These are phyloP conservation scores for Clarias pachynema DNA, from an alignment of 2,797 vertebrate species.

Conservation along the genomic window DNA sequence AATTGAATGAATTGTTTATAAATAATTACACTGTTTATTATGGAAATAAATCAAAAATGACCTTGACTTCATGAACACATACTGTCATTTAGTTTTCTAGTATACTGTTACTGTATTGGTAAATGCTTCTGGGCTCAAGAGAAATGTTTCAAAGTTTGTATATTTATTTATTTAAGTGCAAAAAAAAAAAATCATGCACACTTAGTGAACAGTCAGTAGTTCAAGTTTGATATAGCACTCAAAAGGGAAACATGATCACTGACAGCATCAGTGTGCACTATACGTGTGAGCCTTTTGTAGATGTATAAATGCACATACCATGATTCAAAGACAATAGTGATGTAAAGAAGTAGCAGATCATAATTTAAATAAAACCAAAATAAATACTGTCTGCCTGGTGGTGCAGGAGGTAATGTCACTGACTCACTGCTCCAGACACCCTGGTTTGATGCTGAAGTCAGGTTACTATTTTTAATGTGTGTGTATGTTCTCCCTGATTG, in stretches of 20 bases:
- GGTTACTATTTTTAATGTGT: background rate
- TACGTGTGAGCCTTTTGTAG: background rate
- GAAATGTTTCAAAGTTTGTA: background rate
- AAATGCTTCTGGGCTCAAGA: background rate
- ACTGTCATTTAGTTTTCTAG: background rate
- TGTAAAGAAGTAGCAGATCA: background rate
- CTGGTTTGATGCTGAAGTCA: background rate
- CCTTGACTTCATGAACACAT: background rate
- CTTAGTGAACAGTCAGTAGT: background rate
- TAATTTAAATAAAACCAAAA: background rate
- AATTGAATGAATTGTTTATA: constrained; percentile 99
- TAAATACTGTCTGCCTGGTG: background rate
- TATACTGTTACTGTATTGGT: background rate
- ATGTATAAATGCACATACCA: background rate
- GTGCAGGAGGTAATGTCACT: background rate
- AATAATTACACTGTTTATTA: constrained; percentile 99
- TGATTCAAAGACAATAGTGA: background rate
- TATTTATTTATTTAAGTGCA: background rate
- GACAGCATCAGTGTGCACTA: background rate
- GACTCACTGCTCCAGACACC: background rate
- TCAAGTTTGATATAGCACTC: background rate
- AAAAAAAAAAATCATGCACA: background rate
- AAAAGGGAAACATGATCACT: background rate
- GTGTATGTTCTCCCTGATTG: background rate
- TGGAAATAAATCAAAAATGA: constrained; percentile 89